These are phyloP conservation scores for Sander vitreus DNA, from an alignment of 2,113 vertebrate genomes.

Conservation along the genomic window DNA sequence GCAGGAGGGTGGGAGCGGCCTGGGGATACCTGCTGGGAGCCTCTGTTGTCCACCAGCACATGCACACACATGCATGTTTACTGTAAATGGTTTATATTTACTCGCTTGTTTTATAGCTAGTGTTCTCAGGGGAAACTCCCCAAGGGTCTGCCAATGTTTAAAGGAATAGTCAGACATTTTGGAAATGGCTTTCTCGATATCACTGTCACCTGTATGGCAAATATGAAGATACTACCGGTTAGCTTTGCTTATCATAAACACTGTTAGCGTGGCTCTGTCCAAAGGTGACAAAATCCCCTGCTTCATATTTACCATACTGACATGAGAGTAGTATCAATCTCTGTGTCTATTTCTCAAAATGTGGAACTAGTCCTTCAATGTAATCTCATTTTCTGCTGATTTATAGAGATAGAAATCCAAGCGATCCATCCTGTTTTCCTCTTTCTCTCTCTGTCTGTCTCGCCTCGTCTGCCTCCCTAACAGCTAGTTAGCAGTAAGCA, in stretches of 20 bases:
- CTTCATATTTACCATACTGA: neutral
- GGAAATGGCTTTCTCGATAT: neutral
- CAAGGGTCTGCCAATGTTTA: neutral
- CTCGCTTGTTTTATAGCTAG: neutral
- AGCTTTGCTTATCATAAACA: neutral
- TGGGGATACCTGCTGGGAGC: conserved; percentile 65
- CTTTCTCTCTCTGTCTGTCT: conserved; percentile 26
- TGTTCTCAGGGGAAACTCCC: conserved; percentile 9
- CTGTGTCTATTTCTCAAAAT: neutral
- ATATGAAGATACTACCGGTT: neutral
- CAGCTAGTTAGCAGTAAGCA: conserved; percentile 71
- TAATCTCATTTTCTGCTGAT: conserved; percentile 28
- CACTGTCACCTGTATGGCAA: neutral
- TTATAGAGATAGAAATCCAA: conserved; percentile 39
- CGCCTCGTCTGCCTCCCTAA: conserved; percentile 39
- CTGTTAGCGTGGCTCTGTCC: neutral
- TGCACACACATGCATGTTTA: conserved; percentile 15
- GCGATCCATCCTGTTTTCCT: conserved; percentile 12
- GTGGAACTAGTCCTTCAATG: neutral
- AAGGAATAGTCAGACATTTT: neutral
- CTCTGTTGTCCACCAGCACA: conserved; percentile 47
- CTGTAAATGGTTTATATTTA: conserved; percentile 12
- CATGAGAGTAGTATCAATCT: neutral
- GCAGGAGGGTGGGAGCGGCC: conserved; percentile 27
- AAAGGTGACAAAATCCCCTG: neutral